Conservation (phyloP, 2,113 vertebrate species). For the Heliornis fulica region DNA sequence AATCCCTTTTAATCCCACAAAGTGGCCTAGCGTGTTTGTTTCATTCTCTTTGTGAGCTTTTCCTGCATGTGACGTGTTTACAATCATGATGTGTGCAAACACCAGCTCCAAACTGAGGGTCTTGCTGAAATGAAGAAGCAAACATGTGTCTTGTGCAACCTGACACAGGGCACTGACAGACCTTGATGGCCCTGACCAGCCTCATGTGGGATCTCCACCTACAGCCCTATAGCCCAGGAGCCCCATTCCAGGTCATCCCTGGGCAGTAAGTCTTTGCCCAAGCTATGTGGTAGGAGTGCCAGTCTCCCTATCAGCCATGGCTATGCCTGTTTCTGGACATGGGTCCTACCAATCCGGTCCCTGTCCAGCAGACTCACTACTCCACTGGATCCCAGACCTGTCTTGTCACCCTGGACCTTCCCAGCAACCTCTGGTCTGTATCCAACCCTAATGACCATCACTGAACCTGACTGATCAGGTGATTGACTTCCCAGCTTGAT, state of each 20-base stretch:
- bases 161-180: not conserved
- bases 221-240: not conserved
- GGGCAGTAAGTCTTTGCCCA: not conserved
- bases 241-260: not conserved
- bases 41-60: not conserved
- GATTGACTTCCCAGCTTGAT: not conserved
- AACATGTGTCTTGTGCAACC: not conserved
- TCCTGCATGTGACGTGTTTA: not conserved
- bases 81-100: not conserved
- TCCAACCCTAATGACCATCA: not conserved
- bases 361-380: not conserved
- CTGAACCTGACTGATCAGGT: not conserved
- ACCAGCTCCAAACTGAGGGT: not conserved
- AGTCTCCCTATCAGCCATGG: not conserved
- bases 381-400: not conserved
- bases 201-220: not conserved
- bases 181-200: not conserved
- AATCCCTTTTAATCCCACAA: not conserved
- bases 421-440: not conserved
- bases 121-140: not conserved
- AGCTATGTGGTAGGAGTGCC: not conserved
- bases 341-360: not conserved
- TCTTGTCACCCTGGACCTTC: not conserved
- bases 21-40: not conserved
- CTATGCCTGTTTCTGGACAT: not conserved